Conservation (phyloP, 2,797 vertebrate species). For the Malacoraja senta region DNA sequence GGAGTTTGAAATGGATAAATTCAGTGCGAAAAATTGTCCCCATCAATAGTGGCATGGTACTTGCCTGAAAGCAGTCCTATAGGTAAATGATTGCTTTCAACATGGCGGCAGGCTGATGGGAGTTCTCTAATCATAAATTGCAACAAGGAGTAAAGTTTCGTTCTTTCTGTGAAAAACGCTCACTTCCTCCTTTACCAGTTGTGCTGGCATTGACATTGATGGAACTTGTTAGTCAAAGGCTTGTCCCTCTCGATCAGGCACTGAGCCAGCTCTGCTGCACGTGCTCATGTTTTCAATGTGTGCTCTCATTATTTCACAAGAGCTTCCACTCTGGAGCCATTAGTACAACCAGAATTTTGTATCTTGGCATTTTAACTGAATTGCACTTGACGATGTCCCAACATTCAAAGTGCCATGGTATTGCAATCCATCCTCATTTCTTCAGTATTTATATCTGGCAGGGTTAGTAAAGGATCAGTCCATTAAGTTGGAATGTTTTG, state of each 20-base stretch:
- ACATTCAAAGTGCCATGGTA: neutral
- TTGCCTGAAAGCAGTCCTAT: neutral
- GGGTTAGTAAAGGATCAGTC: neutral
- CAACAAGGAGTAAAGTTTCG: neutral
- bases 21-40: neutral
- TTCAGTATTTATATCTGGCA: neutral
- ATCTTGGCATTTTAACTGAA: neutral
- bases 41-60: neutral
- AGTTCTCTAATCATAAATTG: too few species aligned
- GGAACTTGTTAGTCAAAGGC: conserved; percentile 62
- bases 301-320: conserved; percentile 64
- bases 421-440: neutral
- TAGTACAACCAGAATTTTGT: conserved; percentile 47
- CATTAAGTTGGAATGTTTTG: neutral
- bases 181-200: neutral
- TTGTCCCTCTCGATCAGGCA: conserved; percentile 55
- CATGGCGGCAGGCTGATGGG: too few species aligned
- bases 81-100: too few species aligned
- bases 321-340: conserved; percentile 54
- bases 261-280: conserved; percentile 52
- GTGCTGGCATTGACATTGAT: conserved; percentile 47
- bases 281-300: conserved; percentile 79
- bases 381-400: neutral
- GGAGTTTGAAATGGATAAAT: neutral
- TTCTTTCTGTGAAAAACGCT: neutral